phyloP scores from a whole-genome alignment of 1,140 invertebrate species.

The Hypsibius dujardini region DNA sequence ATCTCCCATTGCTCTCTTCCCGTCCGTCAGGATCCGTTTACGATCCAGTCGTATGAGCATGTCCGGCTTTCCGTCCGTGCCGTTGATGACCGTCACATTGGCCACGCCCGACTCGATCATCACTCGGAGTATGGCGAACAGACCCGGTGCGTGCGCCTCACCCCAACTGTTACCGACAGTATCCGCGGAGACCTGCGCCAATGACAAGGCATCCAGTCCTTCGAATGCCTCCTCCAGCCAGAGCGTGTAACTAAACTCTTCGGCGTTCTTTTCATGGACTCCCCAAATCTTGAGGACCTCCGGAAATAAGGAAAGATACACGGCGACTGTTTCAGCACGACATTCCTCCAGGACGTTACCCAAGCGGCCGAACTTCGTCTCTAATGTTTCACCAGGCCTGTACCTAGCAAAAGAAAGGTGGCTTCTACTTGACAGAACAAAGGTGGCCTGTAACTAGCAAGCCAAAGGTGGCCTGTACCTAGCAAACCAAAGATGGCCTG shows the following conservation, averaged over 20 bases:
- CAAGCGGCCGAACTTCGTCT: conserved; percentile 68
- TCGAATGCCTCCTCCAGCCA: not conserved
- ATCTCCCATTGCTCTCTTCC: conserved; percentile 58
- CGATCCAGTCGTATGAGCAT: conserved; percentile 57
- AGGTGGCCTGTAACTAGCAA: too few species aligned
- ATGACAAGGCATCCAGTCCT: not conserved
- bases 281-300: not conserved
- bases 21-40: conserved; percentile 58
- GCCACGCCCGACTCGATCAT: conserved; percentile 60
- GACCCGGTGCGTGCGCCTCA: conserved; percentile 67
- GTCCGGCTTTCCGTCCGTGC: conserved; percentile 54
- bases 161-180: not conserved
- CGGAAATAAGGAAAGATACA: conserved; percentile 42
- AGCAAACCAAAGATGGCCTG: too few species aligned
- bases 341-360: conserved; percentile 83
- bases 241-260: not conserved
- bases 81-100: conserved; percentile 46
- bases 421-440: not conserved
- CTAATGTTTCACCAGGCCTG: conserved; percentile 67
- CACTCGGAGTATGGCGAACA: conserved; percentile 69
- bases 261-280: not conserved
- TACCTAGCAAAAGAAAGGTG: conserved; percentile 40
- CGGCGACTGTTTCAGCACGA: conserved; percentile 75
- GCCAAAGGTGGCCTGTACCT: too few species aligned
- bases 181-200: not conserved